Base-by-base conservation (phyloP, 2,888 invertebrate species). In the Catocala fraxini region DNA sequence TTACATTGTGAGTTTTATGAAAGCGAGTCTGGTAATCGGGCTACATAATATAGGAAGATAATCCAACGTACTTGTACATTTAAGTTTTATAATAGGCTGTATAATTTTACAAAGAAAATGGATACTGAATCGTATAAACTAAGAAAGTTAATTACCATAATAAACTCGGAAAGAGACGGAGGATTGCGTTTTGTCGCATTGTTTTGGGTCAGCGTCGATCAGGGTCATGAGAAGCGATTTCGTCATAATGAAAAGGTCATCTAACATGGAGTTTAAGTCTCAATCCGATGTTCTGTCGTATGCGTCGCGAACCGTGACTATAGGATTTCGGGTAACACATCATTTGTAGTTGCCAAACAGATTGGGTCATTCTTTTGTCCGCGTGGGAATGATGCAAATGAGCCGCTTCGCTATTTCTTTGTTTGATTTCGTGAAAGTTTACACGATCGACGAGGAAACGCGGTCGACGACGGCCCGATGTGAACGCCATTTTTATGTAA, bases 381-480 rank as follows among this genome's bases (percentile, higher is more conserved):
- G 90, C 90, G 91, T 94, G 93, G 92, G 93, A 94, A 93, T 85
- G 89, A 94, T 94, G 93, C 90, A 93, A 94, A 93, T 93, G 93
- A 93, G 91, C 87, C 82, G 82, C 88, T 89, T 91, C 90, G 89
- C 92, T 92, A 92, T 93, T 92, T 93, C 93, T 93, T 93, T 93
- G 93, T 93, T 93, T 93, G 93, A 93, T 93, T 92, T 93, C 92
- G 93, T 93, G 93, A 93, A 93, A 93, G 93, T 94, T 91, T 92
- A 93, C 92, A 92, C 93, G 93, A 93, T 92, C 90, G 93, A 90
- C 87, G 89, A 90, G 92, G 93, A 92, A 93, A 91, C 90, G 89
- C 90, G 90, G 90, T 83, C 89, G 90, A 71, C 89, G 87, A 83
- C 87, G 87, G 88, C 81, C 81, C 88, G 90, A 91, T 93, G 93